Conservation (phyloP, 2,113 vertebrate species). For the Helogale parvula region DNA sequence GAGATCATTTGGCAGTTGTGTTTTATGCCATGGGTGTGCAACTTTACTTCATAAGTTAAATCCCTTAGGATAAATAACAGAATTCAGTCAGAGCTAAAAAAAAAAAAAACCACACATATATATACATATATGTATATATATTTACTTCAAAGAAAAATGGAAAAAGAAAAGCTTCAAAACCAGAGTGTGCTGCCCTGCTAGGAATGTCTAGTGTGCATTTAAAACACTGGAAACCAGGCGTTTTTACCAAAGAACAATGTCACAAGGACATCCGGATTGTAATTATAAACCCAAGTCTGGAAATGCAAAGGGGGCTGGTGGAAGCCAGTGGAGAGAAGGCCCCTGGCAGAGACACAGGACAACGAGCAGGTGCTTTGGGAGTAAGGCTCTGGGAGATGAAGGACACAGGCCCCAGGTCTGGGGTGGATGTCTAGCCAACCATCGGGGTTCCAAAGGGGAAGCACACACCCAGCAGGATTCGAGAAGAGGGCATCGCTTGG, state of each 20-base stretch:
- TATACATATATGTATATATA: background rate
- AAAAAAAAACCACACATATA: background rate
- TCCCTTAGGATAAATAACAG: conserved; percentile 70
- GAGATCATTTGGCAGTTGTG: conserved; percentile 18
- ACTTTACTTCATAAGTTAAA: conserved; percentile 65
- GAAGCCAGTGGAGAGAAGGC: conserved; percentile 25
- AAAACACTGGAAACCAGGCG: background rate
- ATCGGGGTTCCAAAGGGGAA: conserved; percentile 65
- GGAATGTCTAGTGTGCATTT: conserved; percentile 34
- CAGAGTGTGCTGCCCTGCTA: conserved; percentile 2
- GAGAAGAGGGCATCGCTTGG: conserved; percentile 25
- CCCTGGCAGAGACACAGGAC: background rate
- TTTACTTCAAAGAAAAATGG: conserved; percentile 78
- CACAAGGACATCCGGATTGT: background rate
- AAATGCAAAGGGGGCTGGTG: conserved; percentile 48
- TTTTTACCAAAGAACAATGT: conserved; percentile 35
- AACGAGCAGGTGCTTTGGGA: background rate
- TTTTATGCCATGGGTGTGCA: background rate
- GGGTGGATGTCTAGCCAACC: background rate
- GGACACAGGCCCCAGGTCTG: background rate
- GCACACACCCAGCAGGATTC: conserved; percentile 57
- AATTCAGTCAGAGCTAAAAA: conserved; percentile 71
- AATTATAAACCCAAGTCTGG: conserved; percentile 61
- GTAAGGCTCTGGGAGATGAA: conserved; percentile 49
- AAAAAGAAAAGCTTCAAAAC: conserved; percentile 71